Evolutionary conservation across 2,113 vertebrate genomes (phyloP).

Genomic region (Erpornis zantholeuca): DNA sequence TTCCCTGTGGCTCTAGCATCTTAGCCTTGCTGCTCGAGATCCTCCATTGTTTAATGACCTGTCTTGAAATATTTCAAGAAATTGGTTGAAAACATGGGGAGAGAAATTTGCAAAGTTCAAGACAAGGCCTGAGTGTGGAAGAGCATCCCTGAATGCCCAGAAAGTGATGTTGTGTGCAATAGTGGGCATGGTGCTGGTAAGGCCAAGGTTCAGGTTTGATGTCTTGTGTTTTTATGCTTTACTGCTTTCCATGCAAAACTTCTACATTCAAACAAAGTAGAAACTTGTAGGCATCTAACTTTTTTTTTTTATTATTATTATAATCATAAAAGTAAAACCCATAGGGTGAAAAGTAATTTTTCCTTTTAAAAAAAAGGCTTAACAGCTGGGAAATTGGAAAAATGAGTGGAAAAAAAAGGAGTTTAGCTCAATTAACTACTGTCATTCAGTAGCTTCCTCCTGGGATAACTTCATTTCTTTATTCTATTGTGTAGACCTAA

Average conservation of each 20-base stretch:
- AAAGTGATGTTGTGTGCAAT: neutral
- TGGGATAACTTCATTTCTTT: constrained; percentile 31
- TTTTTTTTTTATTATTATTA: neutral
- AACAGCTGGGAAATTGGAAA: constrained; percentile 19
- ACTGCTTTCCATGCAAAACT: neutral
- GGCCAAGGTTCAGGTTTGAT: neutral
- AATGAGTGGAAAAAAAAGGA: neutral
- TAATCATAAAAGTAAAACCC: neutral
- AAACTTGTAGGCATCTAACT: neutral
- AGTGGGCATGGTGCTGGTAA: neutral
- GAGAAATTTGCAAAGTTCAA: neutral
- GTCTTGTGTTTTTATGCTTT: neutral
- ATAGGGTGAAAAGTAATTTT: neutral
- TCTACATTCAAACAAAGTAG: neutral
- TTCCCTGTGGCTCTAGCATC: neutral
- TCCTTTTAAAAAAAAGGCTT: neutral
- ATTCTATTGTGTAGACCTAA: constrained; percentile 39
- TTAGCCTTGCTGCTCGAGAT: neutral
- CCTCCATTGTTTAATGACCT: neutral
- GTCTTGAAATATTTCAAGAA: neutral
- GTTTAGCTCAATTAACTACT: constrained; percentile 29
- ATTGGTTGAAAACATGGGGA: neutral
- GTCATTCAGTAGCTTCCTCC: constrained; percentile 7
- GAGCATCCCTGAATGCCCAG: neutral
- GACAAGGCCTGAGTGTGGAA: too few relatives aligned